phyloP scores from a whole-genome alignment of 1,140 invertebrate genomes.

The Babylonia areolata region DNA sequence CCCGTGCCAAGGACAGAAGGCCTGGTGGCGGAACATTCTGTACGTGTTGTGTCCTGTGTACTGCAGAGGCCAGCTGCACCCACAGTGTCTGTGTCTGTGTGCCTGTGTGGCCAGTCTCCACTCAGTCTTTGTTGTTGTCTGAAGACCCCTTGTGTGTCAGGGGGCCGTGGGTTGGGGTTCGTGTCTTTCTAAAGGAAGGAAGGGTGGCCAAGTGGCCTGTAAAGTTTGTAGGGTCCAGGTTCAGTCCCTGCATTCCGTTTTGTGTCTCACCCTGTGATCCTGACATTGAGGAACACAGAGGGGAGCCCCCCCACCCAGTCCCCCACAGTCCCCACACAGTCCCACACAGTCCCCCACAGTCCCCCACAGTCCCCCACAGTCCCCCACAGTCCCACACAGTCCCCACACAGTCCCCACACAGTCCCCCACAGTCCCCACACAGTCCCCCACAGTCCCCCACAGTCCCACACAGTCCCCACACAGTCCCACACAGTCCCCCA shows the following conservation, averaged over 20 bases:
- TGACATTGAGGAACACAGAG: no score
- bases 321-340: not conserved
- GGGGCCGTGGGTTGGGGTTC: not conserved
- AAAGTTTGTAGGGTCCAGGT: no score
- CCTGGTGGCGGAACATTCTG: not conserved
- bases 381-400: no score
- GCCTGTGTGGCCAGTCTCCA: not conserved
- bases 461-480: no score
- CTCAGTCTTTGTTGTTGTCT: not conserved
- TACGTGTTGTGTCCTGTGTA: constrained; percentile 12
- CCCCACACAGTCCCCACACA: no score
- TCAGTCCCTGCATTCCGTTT: no score
- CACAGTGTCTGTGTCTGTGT: constrained; percentile 11
- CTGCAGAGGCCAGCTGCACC: not conserved
- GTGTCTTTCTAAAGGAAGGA: not conserved
- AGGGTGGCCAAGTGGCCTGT: no score
- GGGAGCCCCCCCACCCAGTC: not conserved
- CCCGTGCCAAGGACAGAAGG: not conserved
- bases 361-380: not conserved
- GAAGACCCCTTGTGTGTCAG: constrained; percentile 17
- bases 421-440: no score
- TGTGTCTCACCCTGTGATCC: no score
- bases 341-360: not conserved
- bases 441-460: no score
- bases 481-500: no score